phyloP scores from a whole-genome alignment of 2,888 invertebrate genomes.

The Alsophila aescularia region DNA sequence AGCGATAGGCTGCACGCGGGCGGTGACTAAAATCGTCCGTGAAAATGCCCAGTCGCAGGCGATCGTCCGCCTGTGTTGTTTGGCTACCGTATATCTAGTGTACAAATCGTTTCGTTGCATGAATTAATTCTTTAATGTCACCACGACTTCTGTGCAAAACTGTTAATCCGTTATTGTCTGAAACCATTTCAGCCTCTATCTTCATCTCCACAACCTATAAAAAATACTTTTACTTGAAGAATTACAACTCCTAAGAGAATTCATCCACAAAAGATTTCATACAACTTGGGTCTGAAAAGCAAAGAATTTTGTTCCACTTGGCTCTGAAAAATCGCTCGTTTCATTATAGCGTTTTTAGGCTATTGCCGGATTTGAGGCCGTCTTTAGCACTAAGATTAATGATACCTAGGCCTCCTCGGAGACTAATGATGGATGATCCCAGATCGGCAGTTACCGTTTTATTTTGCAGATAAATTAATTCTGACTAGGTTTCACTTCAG shows the following conservation, averaged over 20 bases:
- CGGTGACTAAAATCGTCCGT: too few species aligned
- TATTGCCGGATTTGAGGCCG: slow-evolving; percentile 17
- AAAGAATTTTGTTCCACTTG: not conserved
- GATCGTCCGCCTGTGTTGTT: too few species aligned
- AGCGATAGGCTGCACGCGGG: too few species aligned
- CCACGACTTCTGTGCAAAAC: too few species aligned
- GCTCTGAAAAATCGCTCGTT: slow-evolving; percentile 22
- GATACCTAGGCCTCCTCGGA: slow-evolving; percentile 23
- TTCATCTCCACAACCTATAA: not conserved
- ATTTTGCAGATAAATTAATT: slow-evolving; percentile 19
- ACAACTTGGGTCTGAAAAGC: not conserved
- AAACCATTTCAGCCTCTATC: not conserved
- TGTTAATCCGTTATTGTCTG: too few species aligned
- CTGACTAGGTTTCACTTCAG: slow-evolving; percentile 6
- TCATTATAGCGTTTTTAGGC: slow-evolving; percentile 27
- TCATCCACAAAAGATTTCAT: slow-evolving; percentile 3
- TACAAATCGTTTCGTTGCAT: too few species aligned
- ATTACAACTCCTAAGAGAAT: slow-evolving; percentile 1
- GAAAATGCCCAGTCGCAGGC: too few species aligned
- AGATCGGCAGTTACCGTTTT: slow-evolving; percentile 9
- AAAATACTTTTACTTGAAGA: not conserved
- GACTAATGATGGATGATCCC: slow-evolving; percentile 26
- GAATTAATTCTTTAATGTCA: too few species aligned
- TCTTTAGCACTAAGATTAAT: slow-evolving; percentile 36
- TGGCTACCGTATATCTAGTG: too few species aligned